A percentile compares a stretch with the other conserved stretches of the same genome.
Evolutionary conservation across 2,113 vertebrate genomes (phyloP).

Genomic region (Aegotheles bennettii): DNA sequence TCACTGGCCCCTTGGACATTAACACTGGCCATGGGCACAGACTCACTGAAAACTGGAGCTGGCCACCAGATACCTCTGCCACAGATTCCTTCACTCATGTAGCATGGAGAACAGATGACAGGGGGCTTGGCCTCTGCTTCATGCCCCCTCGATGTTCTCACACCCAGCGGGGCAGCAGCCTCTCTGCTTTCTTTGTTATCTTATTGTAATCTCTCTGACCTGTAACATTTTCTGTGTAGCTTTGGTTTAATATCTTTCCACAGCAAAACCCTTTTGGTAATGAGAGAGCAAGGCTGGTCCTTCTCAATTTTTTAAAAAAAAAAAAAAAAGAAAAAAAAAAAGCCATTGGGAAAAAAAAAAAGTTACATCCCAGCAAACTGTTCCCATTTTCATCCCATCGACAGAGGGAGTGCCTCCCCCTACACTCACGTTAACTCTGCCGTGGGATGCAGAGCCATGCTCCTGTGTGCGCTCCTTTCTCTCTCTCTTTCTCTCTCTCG

Average conservation of each 20-base stretch:
- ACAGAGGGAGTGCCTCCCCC: slow-evolving; percentile 48
- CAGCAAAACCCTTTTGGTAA: slow-evolving; percentile 40
- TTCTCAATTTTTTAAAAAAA: neutral
- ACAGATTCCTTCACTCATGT: neutral
- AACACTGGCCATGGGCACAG: neutral
- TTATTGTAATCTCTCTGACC: neutral
- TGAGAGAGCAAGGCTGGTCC: slow-evolving; percentile 40
- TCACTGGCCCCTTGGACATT: neutral
- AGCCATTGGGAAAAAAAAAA: slow-evolving; percentile 1
- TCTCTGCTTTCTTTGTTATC: neutral
- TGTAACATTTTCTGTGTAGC: neutral
- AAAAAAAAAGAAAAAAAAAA: neutral
- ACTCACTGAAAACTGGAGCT: neutral
- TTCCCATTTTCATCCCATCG: slow-evolving; percentile 52
- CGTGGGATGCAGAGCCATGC: slow-evolving; percentile 16
- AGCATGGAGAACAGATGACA: neutral
- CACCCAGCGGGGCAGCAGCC: neutral
- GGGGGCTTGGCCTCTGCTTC: neutral
- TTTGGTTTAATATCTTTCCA: slow-evolving; percentile 47
- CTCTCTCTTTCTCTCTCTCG: slow-evolving; percentile 57
- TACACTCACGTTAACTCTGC: neutral
- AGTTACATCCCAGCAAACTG: slow-evolving; percentile 20
- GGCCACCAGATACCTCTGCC: neutral
- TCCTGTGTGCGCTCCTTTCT: slow-evolving; percentile 52
- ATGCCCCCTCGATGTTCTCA: neutral